These are phyloP conservation scores for Sminthurides bifidus DNA, from an alignment of 1,140 invertebrate genomes.

Conservation along the genomic window DNA sequence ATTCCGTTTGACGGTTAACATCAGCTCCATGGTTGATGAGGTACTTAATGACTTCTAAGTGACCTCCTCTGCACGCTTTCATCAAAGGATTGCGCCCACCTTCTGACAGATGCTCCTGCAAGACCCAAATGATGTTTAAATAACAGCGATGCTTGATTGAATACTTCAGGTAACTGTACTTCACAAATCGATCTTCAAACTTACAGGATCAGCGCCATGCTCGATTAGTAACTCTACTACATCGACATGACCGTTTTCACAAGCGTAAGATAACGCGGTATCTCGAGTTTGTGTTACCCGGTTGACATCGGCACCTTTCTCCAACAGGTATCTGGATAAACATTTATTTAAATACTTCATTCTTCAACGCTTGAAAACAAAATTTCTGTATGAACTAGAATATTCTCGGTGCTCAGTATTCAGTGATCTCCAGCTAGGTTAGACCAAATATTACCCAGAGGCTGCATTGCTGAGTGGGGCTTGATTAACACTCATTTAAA, in stretches of 20 bases:
- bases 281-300: conserved; percentile 88
- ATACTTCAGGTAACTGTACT: background rate
- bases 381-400: no score
- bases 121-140: conserved; percentile 10
- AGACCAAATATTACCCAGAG: background rate
- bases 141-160: background rate
- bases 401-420: no score
- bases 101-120: conserved; percentile 79
- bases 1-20: conserved; percentile 86
- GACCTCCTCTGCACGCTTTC: conserved; percentile 98
- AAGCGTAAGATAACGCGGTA: conserved; percentile 93
- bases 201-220: conserved; percentile 75
- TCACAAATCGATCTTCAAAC: conserved; percentile 13
- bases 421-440: no score
- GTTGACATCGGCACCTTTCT: conserved; percentile 76
- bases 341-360: no score
- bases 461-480: background rate
- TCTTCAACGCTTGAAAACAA: no score
- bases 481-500: no score
- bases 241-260: conserved; percentile 93
- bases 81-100: conserved; percentile 90
- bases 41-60: conserved; percentile 94
- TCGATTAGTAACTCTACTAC: conserved; percentile 73
- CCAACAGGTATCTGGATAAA: conserved; percentile 63
- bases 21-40: conserved; percentile 86